Evolutionary conservation across 2,113 vertebrate genomes (phyloP).

Genomic region (Aspidoscelis tigris): DNA sequence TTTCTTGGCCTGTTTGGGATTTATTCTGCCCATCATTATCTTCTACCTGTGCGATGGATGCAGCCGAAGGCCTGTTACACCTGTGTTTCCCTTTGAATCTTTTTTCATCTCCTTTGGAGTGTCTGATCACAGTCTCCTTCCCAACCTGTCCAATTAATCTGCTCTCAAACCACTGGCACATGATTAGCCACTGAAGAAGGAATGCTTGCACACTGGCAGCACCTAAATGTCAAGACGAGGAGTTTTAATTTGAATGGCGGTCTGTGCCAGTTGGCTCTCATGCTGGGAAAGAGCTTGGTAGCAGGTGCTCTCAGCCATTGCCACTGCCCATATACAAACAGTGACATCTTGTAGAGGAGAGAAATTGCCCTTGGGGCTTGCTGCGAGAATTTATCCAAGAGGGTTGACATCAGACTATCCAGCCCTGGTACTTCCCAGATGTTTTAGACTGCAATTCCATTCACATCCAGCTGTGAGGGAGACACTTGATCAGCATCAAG

Average conservation of each 20-base stretch:
- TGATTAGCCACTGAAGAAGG: background rate
- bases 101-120: background rate
- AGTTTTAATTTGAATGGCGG: conserved; percentile 2
- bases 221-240: conserved; percentile 30
- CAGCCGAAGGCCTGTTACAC: too few species aligned
- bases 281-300: background rate
- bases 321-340: background rate
- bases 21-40: background rate
- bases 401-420: background rate
- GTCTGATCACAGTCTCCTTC: background rate
- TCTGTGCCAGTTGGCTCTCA: conserved; percentile 3
- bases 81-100: background rate
- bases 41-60: background rate
- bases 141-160: background rate
- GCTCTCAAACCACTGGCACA: conserved; percentile 3
- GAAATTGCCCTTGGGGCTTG: background rate
- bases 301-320: conserved; percentile 16
- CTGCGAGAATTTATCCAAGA: background rate
- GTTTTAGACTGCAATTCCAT: background rate
- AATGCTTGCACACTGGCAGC: conserved; percentile 8
- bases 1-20: background rate
- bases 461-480: background rate
- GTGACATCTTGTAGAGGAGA: background rate
- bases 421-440: background rate
- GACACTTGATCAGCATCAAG: too few species aligned